A percentile compares a stretch with the other conserved stretches of the same genome.
These are phyloP conservation scores for Cephalotes varians DNA, from an alignment of 2,888 invertebrate species.

Conservation along the genomic window DNA sequence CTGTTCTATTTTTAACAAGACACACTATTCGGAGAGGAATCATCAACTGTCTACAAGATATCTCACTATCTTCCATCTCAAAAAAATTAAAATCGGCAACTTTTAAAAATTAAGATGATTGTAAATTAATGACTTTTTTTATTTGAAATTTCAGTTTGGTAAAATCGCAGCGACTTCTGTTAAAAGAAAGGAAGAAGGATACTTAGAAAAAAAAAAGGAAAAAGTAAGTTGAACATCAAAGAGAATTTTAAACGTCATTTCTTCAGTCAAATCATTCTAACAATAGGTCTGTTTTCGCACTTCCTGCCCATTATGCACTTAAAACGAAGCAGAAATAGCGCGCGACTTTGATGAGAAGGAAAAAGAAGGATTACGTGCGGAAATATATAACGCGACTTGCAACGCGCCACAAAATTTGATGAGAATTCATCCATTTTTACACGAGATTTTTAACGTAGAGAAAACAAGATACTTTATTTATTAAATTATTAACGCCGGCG, in stretches of 20 bases:
- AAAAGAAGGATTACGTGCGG: neutral
- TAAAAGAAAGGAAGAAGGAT: neutral
- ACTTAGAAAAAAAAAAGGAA: neutral
- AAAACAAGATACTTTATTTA: neutral
- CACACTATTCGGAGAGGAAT: neutral
- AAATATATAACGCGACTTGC: neutral
- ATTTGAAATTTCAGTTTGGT: neutral
- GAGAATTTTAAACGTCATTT: neutral
- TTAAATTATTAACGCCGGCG: slow-evolving; percentile 6
- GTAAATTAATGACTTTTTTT: neutral
- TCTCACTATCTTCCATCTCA: neutral
- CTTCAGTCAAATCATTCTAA: slow-evolving; percentile 3
- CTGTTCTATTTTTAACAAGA: too few relatives aligned
- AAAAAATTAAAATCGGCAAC: neutral
- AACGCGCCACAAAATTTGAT: neutral
- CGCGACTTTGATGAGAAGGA: slow-evolving; percentile 6
- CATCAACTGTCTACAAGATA: neutral
- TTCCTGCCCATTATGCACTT: neutral
- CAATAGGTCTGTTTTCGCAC: neutral
- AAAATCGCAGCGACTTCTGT: neutral
- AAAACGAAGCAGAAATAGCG: slow-evolving; percentile 7
- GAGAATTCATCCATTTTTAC: neutral
- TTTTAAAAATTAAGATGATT: neutral
- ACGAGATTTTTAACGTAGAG: neutral
- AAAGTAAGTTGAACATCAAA: neutral